Evolutionary conservation across 2,888 invertebrate genomes (phyloP).

Genomic region (Cephus sareptanus): DNA sequence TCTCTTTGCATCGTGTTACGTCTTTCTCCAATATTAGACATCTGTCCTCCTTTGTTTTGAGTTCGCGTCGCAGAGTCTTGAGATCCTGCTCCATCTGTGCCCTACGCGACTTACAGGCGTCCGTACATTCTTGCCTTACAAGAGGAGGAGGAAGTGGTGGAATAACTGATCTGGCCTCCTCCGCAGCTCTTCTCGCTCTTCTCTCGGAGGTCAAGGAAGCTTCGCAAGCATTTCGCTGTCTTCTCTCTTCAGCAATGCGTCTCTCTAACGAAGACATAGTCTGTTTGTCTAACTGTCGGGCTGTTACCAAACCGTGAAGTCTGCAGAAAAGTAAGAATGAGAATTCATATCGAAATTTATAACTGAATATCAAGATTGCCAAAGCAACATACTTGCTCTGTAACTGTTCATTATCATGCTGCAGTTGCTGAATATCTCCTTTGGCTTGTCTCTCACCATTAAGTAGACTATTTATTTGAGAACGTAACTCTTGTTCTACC

Average conservation of each 20-base stretch:
- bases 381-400: slow-evolving; percentile 76
- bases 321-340: slow-evolving; percentile 60
- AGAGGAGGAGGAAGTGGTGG: slow-evolving; percentile 60
- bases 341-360: neutral
- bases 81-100: slow-evolving; percentile 78
- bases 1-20: slow-evolving; percentile 70
- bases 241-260: slow-evolving; percentile 86
- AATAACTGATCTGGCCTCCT: slow-evolving; percentile 63
- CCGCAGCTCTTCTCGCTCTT: slow-evolving; percentile 75
- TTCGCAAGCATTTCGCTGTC: slow-evolving; percentile 79
- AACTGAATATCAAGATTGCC: slow-evolving; percentile 6
- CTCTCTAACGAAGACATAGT: slow-evolving; percentile 81
- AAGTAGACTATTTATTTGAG: slow-evolving; percentile 75
- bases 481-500: slow-evolving; percentile 77
- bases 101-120: slow-evolving; percentile 74
- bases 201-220: slow-evolving; percentile 79
- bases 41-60: slow-evolving; percentile 75
- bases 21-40: slow-evolving; percentile 57
- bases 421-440: slow-evolving; percentile 81
- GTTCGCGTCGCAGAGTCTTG: slow-evolving; percentile 74
- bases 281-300: slow-evolving; percentile 83
- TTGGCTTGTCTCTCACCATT: slow-evolving; percentile 76
- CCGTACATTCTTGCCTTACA: slow-evolving; percentile 73
- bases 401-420: slow-evolving; percentile 88
- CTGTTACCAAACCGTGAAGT: slow-evolving; percentile 78